phyloP scores from a whole-genome alignment of 2,888 invertebrate genomes.

The Linnaemya vulpina region DNA sequence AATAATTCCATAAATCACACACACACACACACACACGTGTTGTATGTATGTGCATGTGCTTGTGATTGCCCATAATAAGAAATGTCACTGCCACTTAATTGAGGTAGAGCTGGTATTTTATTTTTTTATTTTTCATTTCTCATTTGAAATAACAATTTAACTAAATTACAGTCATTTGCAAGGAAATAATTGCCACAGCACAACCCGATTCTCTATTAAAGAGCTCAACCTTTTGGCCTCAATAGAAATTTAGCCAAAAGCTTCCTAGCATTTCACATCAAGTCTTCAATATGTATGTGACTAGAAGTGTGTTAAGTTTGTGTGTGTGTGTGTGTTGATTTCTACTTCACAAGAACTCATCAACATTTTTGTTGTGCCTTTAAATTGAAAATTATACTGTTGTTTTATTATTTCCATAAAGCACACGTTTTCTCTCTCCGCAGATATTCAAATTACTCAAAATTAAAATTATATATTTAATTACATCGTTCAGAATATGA shows the following conservation, averaged over 20 bases:
- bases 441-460: slow-evolving; percentile 4
- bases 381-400: neutral
- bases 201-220: slow-evolving; percentile 1
- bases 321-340: no score
- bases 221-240: slow-evolving; percentile 49
- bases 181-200: slow-evolving; percentile 21
- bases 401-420: neutral
- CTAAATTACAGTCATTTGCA: slow-evolving; percentile 46
- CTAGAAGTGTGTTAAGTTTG: neutral
- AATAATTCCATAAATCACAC: neutral
- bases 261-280: slow-evolving; percentile 23
- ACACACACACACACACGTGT: neutral
- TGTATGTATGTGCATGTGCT: neutral
- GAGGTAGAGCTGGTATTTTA: neutral
- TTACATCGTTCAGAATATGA: neutral
- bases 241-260: slow-evolving; percentile 18
- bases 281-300: neutral
- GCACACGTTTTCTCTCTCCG: slow-evolving; percentile 10
- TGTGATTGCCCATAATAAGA: neutral
- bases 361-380: neutral
- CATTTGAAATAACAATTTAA: neutral
- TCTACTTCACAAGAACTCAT: neutral
- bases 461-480: neutral
- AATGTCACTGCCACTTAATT: slow-evolving; percentile 18
- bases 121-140: no score